Base-by-base conservation (phyloP, 2,113 vertebrate genomes). In the Cephalopterus ornatus region DNA sequence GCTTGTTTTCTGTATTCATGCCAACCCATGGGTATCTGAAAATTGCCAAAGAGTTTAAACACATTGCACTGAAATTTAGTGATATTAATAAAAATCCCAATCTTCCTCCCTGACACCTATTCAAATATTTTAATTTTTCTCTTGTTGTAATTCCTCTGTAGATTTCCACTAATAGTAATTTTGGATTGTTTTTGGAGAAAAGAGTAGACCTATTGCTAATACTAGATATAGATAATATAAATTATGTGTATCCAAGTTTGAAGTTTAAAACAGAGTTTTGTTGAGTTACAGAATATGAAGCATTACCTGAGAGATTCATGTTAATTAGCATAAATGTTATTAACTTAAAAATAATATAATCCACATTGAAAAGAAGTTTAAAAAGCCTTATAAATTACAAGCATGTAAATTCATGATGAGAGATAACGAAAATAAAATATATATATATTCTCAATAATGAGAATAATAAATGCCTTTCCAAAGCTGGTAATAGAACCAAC, bases 191-290 rank as follows among this genome's bases (percentile, higher is more conserved):
- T 16, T 49, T 49, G 17, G 7, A 71, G 22, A 76, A 78, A 49
- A 59, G 5, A 39, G 14, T 42, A 58, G 13, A 27, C 9, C 2
- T 59, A 6, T 49, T n/a, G 55, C 8, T 59, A 63, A 35, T 61
- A 22, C 5, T n/a, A 46, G 2, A 24, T 37, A 3, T 12, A 77
- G 50, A 30, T 44, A 61, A 70, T 15, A 59, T 30, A 52, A 83
- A 39, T 22, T n/a, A 21, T 41, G 6, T 6, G 0, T 53, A 33
- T 46, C n/a, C 2, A 0, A 52, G 22, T 42, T 42, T 6, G 6
- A 56, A 70, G 18, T 66, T 83, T 27, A 12, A 80, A 78, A 71
- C 10, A 42, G 55, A n/a, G 5, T 4, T 49, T 58, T 58, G 9
- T 59, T 76, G 28, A 8, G 6, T 24, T 63, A 67, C 23, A 50